A percentile compares a stretch with the other conserved stretches of the same genome.
phyloP scores from a whole-genome alignment of 2,113 vertebrate species.

The Syngnathus scovelli region DNA sequence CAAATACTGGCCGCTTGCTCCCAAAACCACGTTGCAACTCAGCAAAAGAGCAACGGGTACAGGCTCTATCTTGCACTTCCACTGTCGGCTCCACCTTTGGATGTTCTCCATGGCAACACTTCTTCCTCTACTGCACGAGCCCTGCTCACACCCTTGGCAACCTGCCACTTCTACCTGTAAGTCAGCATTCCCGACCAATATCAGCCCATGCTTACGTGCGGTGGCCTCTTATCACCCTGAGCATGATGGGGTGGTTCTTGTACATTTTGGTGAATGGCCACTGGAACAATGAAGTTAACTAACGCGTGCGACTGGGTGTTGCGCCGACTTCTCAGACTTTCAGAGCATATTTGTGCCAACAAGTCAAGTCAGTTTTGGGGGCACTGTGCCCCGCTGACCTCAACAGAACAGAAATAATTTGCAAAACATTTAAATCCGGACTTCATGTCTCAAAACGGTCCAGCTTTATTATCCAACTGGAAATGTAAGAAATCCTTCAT shows the following conservation, averaged over 20 bases:
- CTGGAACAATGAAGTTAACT: too few species aligned
- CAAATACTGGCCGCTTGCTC: slow-evolving; percentile 47
- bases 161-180: slow-evolving; percentile 47
- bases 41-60: slow-evolving; percentile 33
- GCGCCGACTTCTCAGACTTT: too few species aligned
- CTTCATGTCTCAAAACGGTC: background rate
- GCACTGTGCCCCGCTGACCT: too few species aligned
- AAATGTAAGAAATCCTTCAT: background rate
- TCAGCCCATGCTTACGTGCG: too few species aligned
- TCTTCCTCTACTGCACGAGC: slow-evolving; percentile 43
- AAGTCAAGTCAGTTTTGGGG: too few species aligned
- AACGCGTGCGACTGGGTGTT: too few species aligned
- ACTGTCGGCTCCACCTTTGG: slow-evolving; percentile 51
- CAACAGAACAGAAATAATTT: too few species aligned
- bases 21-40: slow-evolving; percentile 25
- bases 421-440: too few species aligned
- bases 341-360: too few species aligned
- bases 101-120: slow-evolving; percentile 52
- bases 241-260: background rate
- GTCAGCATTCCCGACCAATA: slow-evolving; percentile 56
- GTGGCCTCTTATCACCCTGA: too few species aligned
- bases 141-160: slow-evolving; percentile 42
- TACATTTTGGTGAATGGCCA: too few species aligned
- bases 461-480: slow-evolving; percentile 2
- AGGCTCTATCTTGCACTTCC: slow-evolving; percentile 55